Evolutionary conservation across 2,888 invertebrate species (phyloP).

Genomic region (Drosophila longiperda): DNA sequence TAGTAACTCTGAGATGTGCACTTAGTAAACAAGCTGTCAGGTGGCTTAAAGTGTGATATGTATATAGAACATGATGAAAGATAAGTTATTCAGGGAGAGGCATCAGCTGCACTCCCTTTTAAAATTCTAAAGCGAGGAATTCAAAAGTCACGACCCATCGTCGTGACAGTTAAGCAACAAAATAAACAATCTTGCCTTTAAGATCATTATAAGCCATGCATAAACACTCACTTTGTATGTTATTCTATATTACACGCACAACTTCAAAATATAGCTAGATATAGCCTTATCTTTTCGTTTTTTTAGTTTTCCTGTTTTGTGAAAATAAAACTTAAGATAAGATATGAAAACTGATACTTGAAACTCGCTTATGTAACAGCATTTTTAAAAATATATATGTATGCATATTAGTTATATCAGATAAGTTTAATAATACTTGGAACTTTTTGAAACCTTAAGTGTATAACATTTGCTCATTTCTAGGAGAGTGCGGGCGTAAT

Average conservation of each 20-base stretch:
- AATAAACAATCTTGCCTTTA: background rate
- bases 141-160: background rate
- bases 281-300: conserved; percentile 50
- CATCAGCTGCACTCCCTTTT: conserved; percentile 29
- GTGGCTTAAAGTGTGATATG: conserved; percentile 16
- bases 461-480: conserved; percentile 5
- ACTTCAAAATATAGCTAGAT: conserved; percentile 11
- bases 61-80: conserved; percentile 33
- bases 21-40: conserved; percentile 25
- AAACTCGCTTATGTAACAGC: conserved; percentile 25
- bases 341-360: conserved; percentile 44
- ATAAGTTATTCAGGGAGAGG: conserved; percentile 36
- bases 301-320: conserved; percentile 20
- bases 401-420: background rate
- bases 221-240: background rate
- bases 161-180: background rate
- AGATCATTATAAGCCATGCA: background rate
- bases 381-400: background rate
- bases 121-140: conserved; percentile 16
- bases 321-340: conserved; percentile 37
- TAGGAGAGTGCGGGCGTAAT: conserved; percentile 86
- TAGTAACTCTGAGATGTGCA: conserved; percentile 23
- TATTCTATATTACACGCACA: background rate
- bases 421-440: background rate
- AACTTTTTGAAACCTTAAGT: background rate